These are phyloP conservation scores for Zoanthus sansibaricus DNA, from an alignment of 92 coral and sea anemone species.

Conservation along the genomic window DNA sequence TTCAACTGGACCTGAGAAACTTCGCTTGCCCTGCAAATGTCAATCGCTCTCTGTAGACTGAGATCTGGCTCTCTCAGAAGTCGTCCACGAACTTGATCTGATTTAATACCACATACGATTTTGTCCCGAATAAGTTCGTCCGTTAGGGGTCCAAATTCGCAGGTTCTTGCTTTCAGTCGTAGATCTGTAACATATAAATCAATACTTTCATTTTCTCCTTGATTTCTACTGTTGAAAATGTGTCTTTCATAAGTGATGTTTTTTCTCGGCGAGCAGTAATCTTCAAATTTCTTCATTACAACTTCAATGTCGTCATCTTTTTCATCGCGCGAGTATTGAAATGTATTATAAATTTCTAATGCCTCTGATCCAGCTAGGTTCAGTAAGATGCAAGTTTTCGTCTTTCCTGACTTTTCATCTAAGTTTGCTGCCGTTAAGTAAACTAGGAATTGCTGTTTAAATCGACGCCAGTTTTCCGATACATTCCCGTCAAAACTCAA, in stretches of 20 bases:
- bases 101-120: constrained; percentile 36
- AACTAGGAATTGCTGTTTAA: constrained; percentile 36
- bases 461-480: constrained; percentile 41
- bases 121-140: constrained; percentile 45
- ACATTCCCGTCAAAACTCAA: constrained; percentile 47
- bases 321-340: not conserved
- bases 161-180: constrained; percentile 49
- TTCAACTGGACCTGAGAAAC: constrained; percentile 44
- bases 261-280: constrained; percentile 33
- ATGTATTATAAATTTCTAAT: constrained; percentile 20
- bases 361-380: constrained; percentile 47
- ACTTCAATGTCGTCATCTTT: constrained; percentile 23
- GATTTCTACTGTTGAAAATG: constrained; percentile 40
- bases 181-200: constrained; percentile 46
- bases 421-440: constrained; percentile 32
- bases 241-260: constrained; percentile 34
- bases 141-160: constrained; percentile 28
- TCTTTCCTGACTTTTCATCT: constrained; percentile 19
- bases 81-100: constrained; percentile 45
- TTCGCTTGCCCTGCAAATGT: constrained; percentile 8
- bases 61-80: constrained; percentile 48
- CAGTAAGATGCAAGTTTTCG: constrained; percentile 32
- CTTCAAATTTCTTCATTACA: constrained; percentile 41
- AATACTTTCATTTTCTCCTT: constrained; percentile 38
- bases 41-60: constrained; percentile 37